These are phyloP conservation scores for Cassiopea xamachana DNA, from an alignment of 30 jellyfish, hydroid and myxozoan genomes.

Conservation along the genomic window DNA sequence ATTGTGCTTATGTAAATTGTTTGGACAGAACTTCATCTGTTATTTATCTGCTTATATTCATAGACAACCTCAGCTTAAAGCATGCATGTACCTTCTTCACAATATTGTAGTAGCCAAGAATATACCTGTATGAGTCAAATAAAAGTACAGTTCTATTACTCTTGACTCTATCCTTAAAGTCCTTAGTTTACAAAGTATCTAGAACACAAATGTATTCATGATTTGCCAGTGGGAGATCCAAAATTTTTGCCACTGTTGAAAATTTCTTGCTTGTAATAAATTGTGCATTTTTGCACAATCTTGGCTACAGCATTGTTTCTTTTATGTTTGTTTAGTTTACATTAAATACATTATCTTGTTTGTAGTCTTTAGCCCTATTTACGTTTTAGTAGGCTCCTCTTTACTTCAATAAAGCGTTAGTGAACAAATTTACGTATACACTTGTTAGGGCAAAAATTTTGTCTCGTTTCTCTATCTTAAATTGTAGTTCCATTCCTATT, in stretches of 20 bases:
- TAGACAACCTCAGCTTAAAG: not conserved
- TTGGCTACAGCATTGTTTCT: too few species aligned
- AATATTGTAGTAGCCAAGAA: not conserved
- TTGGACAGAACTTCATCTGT: not conserved
- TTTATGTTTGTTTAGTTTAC: too few species aligned
- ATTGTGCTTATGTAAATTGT: not conserved
- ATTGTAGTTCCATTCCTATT: not conserved
- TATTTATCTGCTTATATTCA: not conserved
- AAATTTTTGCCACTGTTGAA: too few species aligned
- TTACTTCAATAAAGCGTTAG: not conserved
- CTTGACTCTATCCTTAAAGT: too few species aligned
- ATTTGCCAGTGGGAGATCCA: too few species aligned
- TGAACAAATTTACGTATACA: not conserved
- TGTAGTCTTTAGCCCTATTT: too few species aligned
- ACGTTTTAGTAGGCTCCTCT: not conserved
- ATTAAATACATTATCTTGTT: too few species aligned
- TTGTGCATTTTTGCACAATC: too few species aligned
- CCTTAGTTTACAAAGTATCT: too few species aligned
- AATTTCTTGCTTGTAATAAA: too few species aligned
- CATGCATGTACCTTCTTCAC: not conserved
- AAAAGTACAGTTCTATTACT: too few species aligned
- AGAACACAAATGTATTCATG: too few species aligned
- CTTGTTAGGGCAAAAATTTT: not conserved
- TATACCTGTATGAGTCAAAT: not conserved
- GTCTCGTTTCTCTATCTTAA: not conserved